These are phyloP conservation scores for Acleris holmiana DNA, from an alignment of 2,888 invertebrate species.

Conservation along the genomic window DNA sequence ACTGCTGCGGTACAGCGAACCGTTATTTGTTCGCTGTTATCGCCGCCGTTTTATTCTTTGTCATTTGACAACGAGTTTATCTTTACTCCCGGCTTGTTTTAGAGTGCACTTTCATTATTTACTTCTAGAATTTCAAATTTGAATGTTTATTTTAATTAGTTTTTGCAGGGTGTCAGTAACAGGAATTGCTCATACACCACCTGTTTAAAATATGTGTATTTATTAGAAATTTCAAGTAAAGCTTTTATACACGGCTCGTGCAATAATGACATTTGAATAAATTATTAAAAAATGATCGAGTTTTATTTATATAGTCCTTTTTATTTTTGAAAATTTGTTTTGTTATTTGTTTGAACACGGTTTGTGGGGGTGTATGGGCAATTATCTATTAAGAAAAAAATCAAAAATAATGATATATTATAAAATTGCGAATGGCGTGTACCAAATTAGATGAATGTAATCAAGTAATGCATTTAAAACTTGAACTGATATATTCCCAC, in stretches of 20 bases:
- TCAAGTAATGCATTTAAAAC: slow-evolving; percentile 41
- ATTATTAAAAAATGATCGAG: slow-evolving; percentile 70
- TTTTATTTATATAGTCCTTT: slow-evolving; percentile 79
- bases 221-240: slow-evolving; percentile 59
- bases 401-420: slow-evolving; percentile 13
- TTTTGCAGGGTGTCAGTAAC: slow-evolving; percentile 39
- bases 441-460: slow-evolving; percentile 19
- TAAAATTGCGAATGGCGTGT: slow-evolving; percentile 23
- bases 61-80: slow-evolving; percentile 1
- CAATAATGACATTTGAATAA: slow-evolving; percentile 75
- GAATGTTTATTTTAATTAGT: slow-evolving; percentile 1
- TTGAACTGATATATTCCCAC: slow-evolving; percentile 81
- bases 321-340: slow-evolving; percentile 71
- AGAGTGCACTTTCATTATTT: slow-evolving; percentile 7
- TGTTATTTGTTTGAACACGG: slow-evolving; percentile 67
- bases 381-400: slow-evolving; percentile 47
- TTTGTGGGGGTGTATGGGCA: slow-evolving; percentile 85
- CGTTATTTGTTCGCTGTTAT: neutral
- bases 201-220: slow-evolving; percentile 64
- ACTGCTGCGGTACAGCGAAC: neutral
- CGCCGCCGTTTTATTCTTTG: slow-evolving; percentile 26
- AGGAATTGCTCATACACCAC: slow-evolving; percentile 83
- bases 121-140: slow-evolving; percentile 1
- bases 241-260: slow-evolving; percentile 59
- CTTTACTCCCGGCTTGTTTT: neutral